Evolutionary conservation across 2,888 invertebrate genomes (phyloP).

Genomic region (Bhutanitis thaidina): DNA sequence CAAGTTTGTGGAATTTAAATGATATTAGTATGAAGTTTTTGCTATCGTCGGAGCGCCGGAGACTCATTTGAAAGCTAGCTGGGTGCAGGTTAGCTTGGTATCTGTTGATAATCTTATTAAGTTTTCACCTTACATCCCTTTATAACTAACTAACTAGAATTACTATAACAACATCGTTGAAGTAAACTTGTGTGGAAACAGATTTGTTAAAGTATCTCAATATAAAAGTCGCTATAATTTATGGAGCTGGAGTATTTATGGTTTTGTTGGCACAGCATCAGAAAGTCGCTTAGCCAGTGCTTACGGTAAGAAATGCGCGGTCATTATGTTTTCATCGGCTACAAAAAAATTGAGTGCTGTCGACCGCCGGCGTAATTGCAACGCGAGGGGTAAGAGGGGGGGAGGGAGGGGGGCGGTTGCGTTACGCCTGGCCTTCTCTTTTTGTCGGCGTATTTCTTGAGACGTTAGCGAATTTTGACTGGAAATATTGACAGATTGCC

Average conservation of each 20-base stretch:
- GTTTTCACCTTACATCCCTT: too few relatives aligned
- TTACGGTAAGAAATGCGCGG: slow-evolving; percentile 18
- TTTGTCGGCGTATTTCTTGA: slow-evolving; percentile 12
- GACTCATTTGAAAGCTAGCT: too few relatives aligned
- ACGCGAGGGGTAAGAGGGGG: background rate
- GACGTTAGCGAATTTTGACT: slow-evolving; percentile 16
- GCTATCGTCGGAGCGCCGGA: too few relatives aligned
- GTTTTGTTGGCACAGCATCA: slow-evolving; percentile 16
- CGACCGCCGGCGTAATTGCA: slow-evolving; percentile 20
- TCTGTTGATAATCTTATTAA: too few relatives aligned
- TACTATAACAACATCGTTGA: too few relatives aligned
- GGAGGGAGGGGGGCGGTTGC: background rate
- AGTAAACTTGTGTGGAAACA: background rate
- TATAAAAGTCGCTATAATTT: background rate
- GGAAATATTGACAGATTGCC: slow-evolving; percentile 16
- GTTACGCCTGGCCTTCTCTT: slow-evolving; percentile 4
- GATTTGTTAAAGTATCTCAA: background rate
- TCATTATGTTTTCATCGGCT: slow-evolving; percentile 20
- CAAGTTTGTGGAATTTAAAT: too few relatives aligned
- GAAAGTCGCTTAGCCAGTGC: slow-evolving; percentile 19
- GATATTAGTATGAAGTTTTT: too few relatives aligned
- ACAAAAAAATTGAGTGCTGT: slow-evolving; percentile 20
- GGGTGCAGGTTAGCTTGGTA: too few relatives aligned
- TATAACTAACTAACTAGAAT: too few relatives aligned
- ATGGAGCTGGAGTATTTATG: background rate